A percentile compares a stretch with the other conserved stretches of the same genome.
phyloP scores from a whole-genome alignment of 2,797 vertebrate genomes.

The Sebastes minor region DNA sequence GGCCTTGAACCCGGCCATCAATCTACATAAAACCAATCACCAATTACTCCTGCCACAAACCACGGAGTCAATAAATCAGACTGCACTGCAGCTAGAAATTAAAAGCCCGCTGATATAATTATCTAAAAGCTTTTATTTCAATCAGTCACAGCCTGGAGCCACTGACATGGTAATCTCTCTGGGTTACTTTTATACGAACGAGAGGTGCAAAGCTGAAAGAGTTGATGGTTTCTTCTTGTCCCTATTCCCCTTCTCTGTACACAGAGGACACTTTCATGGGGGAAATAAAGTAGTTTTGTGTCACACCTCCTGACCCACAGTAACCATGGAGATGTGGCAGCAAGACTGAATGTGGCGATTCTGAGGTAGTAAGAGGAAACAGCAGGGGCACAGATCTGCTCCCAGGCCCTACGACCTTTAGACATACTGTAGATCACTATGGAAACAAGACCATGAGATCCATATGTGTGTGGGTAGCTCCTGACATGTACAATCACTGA shows the following conservation, averaged over 20 bases:
- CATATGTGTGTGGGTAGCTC: not conserved
- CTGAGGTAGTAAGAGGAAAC: conserved; percentile 54
- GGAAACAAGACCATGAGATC: conserved; percentile 30
- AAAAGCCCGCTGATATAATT: conserved; percentile 54
- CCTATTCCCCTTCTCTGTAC: conserved; percentile 33
- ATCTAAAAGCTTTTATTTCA: conserved; percentile 48
- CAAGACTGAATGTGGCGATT: conserved; percentile 53
- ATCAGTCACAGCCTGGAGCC: conserved; percentile 25
- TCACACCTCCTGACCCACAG: conserved; percentile 55
- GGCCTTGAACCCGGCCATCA: conserved; percentile 20
- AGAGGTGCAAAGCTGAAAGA: conserved; percentile 33
- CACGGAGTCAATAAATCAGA: conserved; percentile 42
- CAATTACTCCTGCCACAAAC: conserved; percentile 16
- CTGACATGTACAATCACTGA: not conserved
- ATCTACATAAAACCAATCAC: conserved; percentile 36
- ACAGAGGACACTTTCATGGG: conserved; percentile 51
- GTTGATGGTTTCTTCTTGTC: conserved; percentile 33
- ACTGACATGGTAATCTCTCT: conserved; percentile 1
- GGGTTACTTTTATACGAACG: conserved; percentile 15
- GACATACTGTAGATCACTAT: conserved; percentile 39
- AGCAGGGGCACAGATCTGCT: conserved; percentile 44
- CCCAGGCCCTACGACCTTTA: conserved; percentile 25
- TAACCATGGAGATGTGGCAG: conserved; percentile 65
- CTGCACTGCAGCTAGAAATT: conserved; percentile 34
- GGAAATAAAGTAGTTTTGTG: conserved; percentile 47